Evolutionary conservation across 2,797 vertebrate species (phyloP).

Genomic region (Callimico goeldii): DNA sequence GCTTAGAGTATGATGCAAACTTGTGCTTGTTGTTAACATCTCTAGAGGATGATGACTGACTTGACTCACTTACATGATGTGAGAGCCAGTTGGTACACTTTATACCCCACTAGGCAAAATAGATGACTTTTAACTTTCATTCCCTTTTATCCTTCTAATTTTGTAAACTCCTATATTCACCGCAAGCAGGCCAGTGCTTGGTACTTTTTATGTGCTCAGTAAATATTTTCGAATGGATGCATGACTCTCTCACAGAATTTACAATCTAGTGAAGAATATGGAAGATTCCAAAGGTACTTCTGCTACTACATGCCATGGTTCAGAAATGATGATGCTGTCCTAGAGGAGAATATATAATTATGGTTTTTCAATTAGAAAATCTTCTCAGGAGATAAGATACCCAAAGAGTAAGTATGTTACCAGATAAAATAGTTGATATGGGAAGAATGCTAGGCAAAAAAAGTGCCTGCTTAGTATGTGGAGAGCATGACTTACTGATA

Average conservation of each 20-base stretch:
- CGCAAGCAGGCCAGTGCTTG: neutral
- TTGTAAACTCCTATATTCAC: neutral
- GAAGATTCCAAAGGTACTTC: neutral
- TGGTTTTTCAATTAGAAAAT: neutral
- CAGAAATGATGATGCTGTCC: neutral
- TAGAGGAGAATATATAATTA: neutral
- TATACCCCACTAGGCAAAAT: neutral
- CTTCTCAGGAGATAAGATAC: neutral
- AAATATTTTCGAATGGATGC: neutral
- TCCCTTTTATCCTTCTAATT: neutral
- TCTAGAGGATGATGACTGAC: neutral
- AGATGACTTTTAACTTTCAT: neutral
- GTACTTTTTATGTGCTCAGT: neutral
- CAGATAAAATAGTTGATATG: neutral
- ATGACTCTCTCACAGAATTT: neutral
- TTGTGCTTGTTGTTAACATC: neutral
- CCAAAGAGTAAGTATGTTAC: neutral
- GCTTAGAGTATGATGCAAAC: neutral
- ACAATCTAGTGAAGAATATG: neutral
- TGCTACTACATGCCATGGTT: neutral
- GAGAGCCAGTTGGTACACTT: neutral
- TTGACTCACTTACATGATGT: neutral
- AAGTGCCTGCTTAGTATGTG: neutral
- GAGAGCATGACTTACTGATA: neutral
- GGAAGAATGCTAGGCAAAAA: rapidly evolving